Percentiles rank a stretch among this genome's conserved stretches.
Evolutionary conservation across 2,797 vertebrate genomes (phyloP).

Genomic region (Tokudaia tokunoshimensis): DNA sequence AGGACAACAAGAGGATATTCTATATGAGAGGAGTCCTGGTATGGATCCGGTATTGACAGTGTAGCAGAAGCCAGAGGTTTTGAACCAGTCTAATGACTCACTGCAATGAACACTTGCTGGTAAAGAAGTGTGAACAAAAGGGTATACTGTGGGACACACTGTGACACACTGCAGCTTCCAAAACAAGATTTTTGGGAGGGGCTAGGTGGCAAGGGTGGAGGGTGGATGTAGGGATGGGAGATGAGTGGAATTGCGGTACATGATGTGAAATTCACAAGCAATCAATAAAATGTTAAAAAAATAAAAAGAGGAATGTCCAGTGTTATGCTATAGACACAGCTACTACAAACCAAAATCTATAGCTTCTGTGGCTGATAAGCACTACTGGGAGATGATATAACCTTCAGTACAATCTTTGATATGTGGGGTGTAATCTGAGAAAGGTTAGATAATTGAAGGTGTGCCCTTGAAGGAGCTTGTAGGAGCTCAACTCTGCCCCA

Average conservation of each 20-base stretch:
- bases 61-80: not conserved
- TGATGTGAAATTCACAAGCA: not conserved
- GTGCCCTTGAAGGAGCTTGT: too few species aligned
- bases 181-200: not conserved
- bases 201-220: not conserved
- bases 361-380: not conserved
- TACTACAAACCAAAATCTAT: not conserved
- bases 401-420: not conserved
- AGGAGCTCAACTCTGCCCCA: not conserved
- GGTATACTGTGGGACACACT: not conserved
- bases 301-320: not conserved
- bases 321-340: not conserved
- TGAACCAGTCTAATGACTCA: not conserved
- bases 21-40: not conserved
- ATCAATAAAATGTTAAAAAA: not conserved
- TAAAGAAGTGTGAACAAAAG: not conserved
- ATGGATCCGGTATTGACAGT: not conserved
- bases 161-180: not conserved
- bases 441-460: not conserved
- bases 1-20: not conserved
- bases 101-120: not conserved
- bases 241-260: not conserved
- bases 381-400: not conserved
- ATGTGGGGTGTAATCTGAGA: too few species aligned
- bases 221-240: not conserved